Conservation (phyloP, 2,888 invertebrate species). For the Sminthurinus aureus region DNA sequence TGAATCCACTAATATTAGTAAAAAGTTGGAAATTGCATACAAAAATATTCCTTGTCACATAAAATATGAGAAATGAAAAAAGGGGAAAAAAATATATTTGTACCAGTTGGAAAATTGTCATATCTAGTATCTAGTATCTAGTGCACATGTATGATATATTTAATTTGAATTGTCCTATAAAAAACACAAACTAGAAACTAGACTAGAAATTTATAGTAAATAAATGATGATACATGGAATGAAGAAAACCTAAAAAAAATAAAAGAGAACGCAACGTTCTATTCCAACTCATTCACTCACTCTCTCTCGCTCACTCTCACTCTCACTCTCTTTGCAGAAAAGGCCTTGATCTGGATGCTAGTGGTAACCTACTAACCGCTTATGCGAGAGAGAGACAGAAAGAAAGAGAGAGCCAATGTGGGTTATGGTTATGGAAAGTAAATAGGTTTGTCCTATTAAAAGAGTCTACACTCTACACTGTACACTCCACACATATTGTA, state of each 20-base stretch:
- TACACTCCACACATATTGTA: neutral
- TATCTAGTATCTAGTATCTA: too few species aligned
- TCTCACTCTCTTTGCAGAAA: constrained; percentile 15
- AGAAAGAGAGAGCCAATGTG: constrained; percentile 14
- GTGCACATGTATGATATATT: neutral
- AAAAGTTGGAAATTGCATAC: too few species aligned
- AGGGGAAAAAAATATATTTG: too few species aligned
- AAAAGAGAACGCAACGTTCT: constrained; percentile 17
- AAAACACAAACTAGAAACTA: neutral
- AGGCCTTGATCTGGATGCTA: constrained; percentile 40
- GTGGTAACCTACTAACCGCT: constrained; percentile 40
- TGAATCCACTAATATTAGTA: too few species aligned
- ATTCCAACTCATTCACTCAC: neutral
- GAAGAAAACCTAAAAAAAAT: neutral
- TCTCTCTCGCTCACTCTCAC: neutral
- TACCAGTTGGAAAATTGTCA: too few species aligned
- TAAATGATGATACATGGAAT: neutral
- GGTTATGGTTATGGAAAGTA: constrained; percentile 38
- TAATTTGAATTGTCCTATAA: neutral
- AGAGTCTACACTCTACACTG: neutral
- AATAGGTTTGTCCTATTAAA: constrained; percentile 23
- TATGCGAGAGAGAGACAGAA: neutral
- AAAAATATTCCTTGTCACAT: too few species aligned
- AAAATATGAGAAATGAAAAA: too few species aligned
- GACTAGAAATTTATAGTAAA: neutral